Base-by-base conservation (phyloP, 2,888 invertebrate genomes). In the Octodonta nipae region DNA sequence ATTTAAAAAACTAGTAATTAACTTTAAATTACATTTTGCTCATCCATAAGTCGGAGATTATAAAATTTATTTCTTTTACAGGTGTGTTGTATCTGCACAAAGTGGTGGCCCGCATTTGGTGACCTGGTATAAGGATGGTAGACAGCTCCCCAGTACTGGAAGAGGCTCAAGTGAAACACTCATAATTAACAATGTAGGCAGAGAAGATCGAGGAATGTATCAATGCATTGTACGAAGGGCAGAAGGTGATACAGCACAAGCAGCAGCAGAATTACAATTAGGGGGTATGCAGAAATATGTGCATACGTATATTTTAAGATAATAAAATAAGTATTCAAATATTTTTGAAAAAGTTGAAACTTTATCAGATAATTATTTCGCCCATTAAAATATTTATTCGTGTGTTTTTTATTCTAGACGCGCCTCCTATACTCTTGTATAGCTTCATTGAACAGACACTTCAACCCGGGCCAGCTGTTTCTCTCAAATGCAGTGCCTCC, bases 361-460 rank as follows among this genome's bases (percentile, higher is more conserved):
- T n/a, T n/a, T n/a, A n/a, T n/a, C n/a, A n/a, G n/a, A n/a, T n/a
- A n/a, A n/a, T n/a, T n/a, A n/a, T n/a, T n/a, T n/a, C n/a, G n/a
- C n/a, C n/a, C n/a, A n/a, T n/a, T n/a, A n/a, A n/a, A n/a, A n/a
- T n/a, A n/a, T n/a, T n/a, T n/a, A n/a, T n/a, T n/a, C n/a, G n/a
- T n/a, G n/a, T n/a, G n/a, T n/a, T n/a, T n/a, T n/a, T n/a, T n/a
- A n/a, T n/a, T 65, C 13, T 65, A 81, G 81, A 81, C 59, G 78
- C 82, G 5, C 73, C 78, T 15, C 84, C 84, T 1, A 70, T 75
- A 42, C 66, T 84, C 40, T 66, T 78, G 32, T 79, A 79, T 60
- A 77, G 76, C 52, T 81, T 81, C 61, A 77, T 78, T 49, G 81
- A 81, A 52, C 79, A 80, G 61, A 82, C 79, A 26, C 67, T 82